Conservation (phyloP, 2,113 vertebrate genomes). For the Megaptera novaeangliae region DNA sequence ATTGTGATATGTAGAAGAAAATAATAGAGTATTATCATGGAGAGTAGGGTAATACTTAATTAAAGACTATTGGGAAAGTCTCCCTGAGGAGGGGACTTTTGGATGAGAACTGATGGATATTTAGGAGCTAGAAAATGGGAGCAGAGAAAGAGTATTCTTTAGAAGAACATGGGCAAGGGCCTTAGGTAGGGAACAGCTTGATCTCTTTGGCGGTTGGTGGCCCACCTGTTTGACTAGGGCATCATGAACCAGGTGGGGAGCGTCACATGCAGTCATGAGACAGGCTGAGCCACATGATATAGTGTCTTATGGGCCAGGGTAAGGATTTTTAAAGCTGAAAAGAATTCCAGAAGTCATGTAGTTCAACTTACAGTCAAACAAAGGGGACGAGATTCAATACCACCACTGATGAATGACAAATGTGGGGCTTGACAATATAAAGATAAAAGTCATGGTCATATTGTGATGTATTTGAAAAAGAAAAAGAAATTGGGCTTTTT, state of each 20-base stretch:
- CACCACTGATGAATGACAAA: background rate
- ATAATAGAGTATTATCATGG: background rate
- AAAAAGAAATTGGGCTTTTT: background rate
- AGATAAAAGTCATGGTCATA: background rate
- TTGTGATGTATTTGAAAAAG: background rate
- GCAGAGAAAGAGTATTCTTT: background rate
- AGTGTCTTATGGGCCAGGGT: too few relatives aligned
- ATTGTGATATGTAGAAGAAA: background rate
- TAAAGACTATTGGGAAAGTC: background rate
- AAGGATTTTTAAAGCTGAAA: background rate
- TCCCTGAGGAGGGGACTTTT: background rate
- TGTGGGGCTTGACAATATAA: background rate
- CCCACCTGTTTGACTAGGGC: background rate
- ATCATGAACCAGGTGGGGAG: fast-evolving
- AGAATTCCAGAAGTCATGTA: background rate
- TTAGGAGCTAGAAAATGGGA: background rate
- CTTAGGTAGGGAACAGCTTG: background rate
- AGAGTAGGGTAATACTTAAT: background rate
- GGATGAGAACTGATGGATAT: background rate
- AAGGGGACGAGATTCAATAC: background rate
- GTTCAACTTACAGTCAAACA: background rate
- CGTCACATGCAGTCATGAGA: background rate
- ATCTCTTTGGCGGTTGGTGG: background rate
- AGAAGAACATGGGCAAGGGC: background rate
- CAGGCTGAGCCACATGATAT: background rate